Evolutionary conservation across 2,797 vertebrate species (phyloP).

Genomic region (Hydrocynus forskahlii): DNA sequence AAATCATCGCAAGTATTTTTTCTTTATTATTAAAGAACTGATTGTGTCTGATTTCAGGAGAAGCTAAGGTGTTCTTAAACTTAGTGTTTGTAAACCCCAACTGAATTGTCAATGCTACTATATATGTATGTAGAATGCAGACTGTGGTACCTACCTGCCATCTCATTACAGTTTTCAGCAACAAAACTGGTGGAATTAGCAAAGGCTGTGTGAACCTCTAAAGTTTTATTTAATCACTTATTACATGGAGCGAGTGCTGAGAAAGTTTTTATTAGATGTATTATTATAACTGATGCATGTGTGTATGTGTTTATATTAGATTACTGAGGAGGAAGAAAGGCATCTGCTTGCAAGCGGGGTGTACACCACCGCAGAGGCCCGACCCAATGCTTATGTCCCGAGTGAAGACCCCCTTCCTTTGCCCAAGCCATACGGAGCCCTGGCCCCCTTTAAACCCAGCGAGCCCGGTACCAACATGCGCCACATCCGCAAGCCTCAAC

Average conservation of each 20-base stretch:
- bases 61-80: too few relatives aligned
- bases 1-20: too few relatives aligned
- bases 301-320: constrained; percentile 65
- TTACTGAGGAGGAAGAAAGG: constrained; percentile 72
- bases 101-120: constrained; percentile 38
- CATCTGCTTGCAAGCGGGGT: constrained; percentile 68
- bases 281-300: constrained; percentile 15
- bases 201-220: too few relatives aligned
- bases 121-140: too few relatives aligned
- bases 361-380: constrained; percentile 78
- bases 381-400: constrained; percentile 84
- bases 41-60: too few relatives aligned
- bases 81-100: neutral
- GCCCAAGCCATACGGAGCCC: constrained; percentile 82
- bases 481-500: constrained; percentile 81
- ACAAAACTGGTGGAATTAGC: too few relatives aligned
- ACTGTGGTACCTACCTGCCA: too few relatives aligned
- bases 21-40: too few relatives aligned
- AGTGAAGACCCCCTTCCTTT: constrained; percentile 73
- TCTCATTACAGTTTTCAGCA: too few relatives aligned
- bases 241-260: constrained; percentile 58
- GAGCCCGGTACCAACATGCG: constrained; percentile 80
- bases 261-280: neutral
- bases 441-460: constrained; percentile 84
- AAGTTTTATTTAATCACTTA: neutral